Conservation (phyloP, 2,113 vertebrate species). For the Dolichotis patagonum region DNA sequence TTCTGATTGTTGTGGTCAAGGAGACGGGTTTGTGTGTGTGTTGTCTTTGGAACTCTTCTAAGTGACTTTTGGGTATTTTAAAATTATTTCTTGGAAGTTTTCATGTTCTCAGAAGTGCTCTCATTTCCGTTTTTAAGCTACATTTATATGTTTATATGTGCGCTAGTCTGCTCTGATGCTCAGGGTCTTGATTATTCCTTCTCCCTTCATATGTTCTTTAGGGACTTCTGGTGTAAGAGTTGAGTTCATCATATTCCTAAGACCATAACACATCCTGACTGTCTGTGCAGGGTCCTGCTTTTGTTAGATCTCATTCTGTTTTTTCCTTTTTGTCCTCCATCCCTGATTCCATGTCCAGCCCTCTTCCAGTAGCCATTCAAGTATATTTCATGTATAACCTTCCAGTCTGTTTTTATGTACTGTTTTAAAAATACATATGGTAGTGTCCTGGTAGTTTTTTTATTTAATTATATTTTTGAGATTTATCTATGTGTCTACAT, state of each 20-base stretch:
- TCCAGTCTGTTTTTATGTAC: neutral
- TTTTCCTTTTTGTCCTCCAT: neutral
- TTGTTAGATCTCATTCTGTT: neutral
- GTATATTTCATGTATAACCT: neutral
- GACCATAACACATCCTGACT: neutral
- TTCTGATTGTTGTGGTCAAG: neutral
- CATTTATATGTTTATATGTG: neutral
- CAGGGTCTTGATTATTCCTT: neutral
- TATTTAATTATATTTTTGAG: neutral
- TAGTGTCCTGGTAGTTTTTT: neutral
- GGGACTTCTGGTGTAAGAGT: neutral
- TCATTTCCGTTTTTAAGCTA: neutral
- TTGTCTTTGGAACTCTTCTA: neutral
- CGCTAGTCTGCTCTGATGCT: too few species aligned
- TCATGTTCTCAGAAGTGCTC: neutral
- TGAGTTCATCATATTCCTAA: neutral
- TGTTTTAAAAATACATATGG: neutral
- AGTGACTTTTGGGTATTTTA: neutral
- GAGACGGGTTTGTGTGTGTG: fast-evolving
- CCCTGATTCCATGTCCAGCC: neutral
- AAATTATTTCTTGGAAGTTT: neutral
- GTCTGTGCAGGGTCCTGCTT: neutral
- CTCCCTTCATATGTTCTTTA: neutral
- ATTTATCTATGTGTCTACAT: neutral
- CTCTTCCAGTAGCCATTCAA: neutral